Evolutionary conservation across 2,113 vertebrate species (phyloP).

Genomic region (Calcarius ornatus): DNA sequence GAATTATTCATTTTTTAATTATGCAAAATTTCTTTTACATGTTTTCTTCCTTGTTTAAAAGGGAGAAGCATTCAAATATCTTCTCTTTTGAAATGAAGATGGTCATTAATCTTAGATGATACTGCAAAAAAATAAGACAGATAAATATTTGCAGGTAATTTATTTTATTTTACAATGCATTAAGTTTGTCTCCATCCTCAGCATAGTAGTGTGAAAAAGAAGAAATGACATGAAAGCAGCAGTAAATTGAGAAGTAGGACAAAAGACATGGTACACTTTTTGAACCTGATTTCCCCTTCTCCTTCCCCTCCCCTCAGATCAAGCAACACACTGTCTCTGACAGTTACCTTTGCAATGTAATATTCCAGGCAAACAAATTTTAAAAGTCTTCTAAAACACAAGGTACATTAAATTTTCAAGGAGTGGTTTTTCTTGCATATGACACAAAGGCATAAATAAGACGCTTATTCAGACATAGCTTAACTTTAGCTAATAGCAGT

Average conservation of each 20-base stretch:
- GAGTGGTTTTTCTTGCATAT: background rate
- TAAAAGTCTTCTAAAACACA: background rate
- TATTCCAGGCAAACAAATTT: background rate
- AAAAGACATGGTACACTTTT: background rate
- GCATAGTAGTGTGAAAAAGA: background rate
- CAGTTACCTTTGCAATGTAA: background rate
- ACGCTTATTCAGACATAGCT: background rate
- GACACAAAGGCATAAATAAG: background rate
- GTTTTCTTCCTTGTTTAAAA: background rate
- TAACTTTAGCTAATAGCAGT: background rate
- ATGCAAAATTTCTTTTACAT: background rate
- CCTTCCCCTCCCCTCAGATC: background rate
- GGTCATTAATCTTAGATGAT: background rate
- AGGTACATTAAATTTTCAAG: background rate
- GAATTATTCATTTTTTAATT: background rate
- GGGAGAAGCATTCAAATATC: background rate
- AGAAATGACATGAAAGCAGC: background rate
- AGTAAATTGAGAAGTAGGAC: constrained; percentile 9
- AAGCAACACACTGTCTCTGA: background rate
- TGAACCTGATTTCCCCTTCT: constrained; percentile 1
- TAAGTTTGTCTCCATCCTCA: background rate
- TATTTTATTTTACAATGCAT: background rate
- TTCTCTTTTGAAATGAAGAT: background rate
- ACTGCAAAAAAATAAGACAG: constrained; percentile 6
- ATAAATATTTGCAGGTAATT: background rate